Evolutionary conservation across 2,888 invertebrate genomes (phyloP).

Genomic region (Epinotia nisella): DNA sequence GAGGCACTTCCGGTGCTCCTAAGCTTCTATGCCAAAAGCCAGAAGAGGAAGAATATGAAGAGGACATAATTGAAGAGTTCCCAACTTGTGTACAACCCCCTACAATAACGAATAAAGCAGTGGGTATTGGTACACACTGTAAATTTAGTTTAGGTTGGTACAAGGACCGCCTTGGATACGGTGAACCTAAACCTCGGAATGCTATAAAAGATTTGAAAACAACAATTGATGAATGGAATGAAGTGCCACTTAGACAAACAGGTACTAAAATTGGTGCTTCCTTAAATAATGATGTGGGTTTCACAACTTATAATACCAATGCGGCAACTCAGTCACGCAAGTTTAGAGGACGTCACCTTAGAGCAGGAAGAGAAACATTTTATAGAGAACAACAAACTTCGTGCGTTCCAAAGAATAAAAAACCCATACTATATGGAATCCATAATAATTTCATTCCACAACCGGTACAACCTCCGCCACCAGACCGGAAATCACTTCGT

Average conservation of each 20-base stretch:
- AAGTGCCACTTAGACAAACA: conserved; percentile 11
- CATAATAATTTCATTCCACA: background rate
- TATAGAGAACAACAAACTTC: conserved; percentile 13
- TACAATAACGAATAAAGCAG: background rate
- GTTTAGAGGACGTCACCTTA: conserved; percentile 11
- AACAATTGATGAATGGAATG: conserved; percentile 9
- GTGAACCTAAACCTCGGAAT: conserved; percentile 15
- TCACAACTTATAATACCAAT: conserved; percentile 1
- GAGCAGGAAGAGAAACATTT: conserved; percentile 24
- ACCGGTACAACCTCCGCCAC: background rate
- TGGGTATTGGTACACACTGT: conserved; percentile 20
- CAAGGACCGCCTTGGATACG: conserved; percentile 23
- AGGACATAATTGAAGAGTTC: background rate
- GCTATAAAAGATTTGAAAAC: background rate
- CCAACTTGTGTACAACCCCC: background rate
- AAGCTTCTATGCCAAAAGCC: background rate
- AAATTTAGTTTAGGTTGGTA: conserved; percentile 13
- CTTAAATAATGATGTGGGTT: background rate
- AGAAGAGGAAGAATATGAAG: conserved; percentile 17
- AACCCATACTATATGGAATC: background rate
- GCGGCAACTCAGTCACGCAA: conserved; percentile 20
- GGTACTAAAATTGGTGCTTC: conserved; percentile 13
- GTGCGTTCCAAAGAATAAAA: conserved; percentile 3
- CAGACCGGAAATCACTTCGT: conserved; percentile 19
- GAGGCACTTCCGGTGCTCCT: conserved; percentile 12